Evolutionary conservation across 2,113 vertebrate genomes (phyloP).

Genomic region (Cyprinodon variegatus): DNA sequence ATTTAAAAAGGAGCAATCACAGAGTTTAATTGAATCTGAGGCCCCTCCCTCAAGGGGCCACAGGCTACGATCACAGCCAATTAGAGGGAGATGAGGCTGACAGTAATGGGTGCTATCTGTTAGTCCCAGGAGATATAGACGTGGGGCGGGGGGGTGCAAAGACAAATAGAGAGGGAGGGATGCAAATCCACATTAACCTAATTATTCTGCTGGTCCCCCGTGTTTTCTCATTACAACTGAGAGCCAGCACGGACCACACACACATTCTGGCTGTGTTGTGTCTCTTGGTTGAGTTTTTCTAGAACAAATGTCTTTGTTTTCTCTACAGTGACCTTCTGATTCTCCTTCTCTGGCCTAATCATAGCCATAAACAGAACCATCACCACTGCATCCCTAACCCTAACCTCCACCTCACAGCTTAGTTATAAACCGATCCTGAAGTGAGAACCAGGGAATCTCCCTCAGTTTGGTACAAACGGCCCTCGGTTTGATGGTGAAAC

Average conservation of each 20-base stretch:
- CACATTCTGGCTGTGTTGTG: background rate
- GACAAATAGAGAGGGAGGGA: conserved; percentile 16
- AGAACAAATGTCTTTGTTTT: no score
- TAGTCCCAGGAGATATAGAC: conserved; percentile 49
- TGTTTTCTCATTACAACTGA: conserved; percentile 71
- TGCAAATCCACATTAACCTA: conserved; percentile 69
- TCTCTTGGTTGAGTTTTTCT: no score
- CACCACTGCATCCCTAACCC: no score
- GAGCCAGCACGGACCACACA: conserved; percentile 43
- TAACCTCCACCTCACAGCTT: no score
- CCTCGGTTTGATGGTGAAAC: no score
- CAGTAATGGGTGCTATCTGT: conserved; percentile 82
- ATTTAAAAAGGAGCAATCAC: conserved; percentile 77
- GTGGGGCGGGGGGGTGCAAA: background rate
- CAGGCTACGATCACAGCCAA: conserved; percentile 76
- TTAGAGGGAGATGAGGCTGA: conserved; percentile 79
- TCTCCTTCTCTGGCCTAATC: no score
- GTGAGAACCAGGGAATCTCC: no score
- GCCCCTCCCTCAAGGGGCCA: conserved; percentile 67
- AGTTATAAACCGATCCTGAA: no score
- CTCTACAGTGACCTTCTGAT: no score
- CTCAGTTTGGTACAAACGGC: no score
- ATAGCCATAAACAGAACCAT: no score
- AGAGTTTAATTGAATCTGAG: conserved; percentile 75
- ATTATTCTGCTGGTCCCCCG: conserved; percentile 69